A percentile compares a stretch with the other conserved stretches of the same genome.
Conservation (phyloP, 2,113 vertebrate genomes). For the Bubo scandiacus region DNA sequence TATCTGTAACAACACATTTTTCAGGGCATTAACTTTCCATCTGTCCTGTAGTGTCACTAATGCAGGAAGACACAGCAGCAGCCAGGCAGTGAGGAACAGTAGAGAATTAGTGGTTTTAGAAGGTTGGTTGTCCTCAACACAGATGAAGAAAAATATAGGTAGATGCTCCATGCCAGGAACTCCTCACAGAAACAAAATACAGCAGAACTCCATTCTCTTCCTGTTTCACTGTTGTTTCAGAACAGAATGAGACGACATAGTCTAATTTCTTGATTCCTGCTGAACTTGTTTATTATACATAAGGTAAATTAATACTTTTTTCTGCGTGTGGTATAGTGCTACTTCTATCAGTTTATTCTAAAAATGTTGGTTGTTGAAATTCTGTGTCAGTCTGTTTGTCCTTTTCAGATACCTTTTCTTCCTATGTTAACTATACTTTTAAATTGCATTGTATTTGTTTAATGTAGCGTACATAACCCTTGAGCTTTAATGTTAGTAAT, state of each 20-base stretch:
- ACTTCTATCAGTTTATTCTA: neutral
- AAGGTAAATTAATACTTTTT: neutral
- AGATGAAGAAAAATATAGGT: neutral
- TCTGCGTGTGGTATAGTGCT: neutral
- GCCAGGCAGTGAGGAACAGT: neutral
- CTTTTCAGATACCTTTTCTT: neutral
- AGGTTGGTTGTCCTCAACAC: neutral
- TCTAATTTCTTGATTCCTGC: neutral
- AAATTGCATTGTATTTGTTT: conserved; percentile 59
- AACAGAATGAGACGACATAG: neutral
- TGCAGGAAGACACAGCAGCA: neutral
- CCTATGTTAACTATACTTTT: neutral
- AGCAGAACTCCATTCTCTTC: neutral
- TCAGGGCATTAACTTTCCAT: neutral
- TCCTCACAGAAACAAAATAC: neutral
- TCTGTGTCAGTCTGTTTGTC: neutral
- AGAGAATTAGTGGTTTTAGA: neutral
- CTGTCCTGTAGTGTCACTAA: neutral
- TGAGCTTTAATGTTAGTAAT: neutral
- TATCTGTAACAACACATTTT: neutral
- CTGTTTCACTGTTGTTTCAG: neutral
- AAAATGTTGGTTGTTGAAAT: neutral
- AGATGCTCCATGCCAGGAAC: neutral
- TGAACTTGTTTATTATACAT: neutral
- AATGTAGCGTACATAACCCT: neutral